phyloP scores from a whole-genome alignment of 2,797 vertebrate genomes.

The Dicrostonyx torquatus region DNA sequence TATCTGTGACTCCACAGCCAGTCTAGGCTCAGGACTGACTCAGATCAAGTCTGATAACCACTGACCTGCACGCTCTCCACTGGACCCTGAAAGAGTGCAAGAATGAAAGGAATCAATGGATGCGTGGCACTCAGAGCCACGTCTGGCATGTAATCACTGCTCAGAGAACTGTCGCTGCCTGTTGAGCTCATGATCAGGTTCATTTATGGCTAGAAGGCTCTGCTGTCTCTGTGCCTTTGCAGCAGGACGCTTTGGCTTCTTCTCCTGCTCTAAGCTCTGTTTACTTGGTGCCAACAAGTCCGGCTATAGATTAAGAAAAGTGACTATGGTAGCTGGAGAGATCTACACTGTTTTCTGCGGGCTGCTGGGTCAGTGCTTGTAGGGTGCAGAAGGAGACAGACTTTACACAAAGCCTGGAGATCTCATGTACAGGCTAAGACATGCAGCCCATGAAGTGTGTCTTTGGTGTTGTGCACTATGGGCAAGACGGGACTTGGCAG shows the following conservation, averaged over 20 bases:
- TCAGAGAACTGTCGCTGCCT: background rate
- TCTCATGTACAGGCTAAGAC: constrained; percentile 52
- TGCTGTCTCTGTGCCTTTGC: background rate
- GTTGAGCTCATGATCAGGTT: constrained; percentile 20
- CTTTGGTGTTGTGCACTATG: background rate
- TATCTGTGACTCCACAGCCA: background rate
- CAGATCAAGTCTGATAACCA: background rate
- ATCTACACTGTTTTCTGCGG: constrained; percentile 40
- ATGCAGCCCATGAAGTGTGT: constrained; percentile 52
- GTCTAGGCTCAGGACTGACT: background rate
- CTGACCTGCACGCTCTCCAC: background rate
- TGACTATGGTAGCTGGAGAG: background rate
- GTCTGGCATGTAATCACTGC: background rate
- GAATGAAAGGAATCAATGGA: background rate
- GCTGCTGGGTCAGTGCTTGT: constrained; percentile 57
- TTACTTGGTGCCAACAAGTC: constrained; percentile 67
- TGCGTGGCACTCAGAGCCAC: background rate
- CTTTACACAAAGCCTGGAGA: constrained; percentile 4
- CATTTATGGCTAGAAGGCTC: background rate
- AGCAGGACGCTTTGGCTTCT: background rate
- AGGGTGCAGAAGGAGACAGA: background rate
- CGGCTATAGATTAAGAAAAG: constrained; percentile 75
- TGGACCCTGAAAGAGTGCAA: background rate
- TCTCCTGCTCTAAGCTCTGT: constrained; percentile 56
- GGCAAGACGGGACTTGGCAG: background rate